phyloP scores from a whole-genome alignment of 2,888 invertebrate genomes.

The Celastrina argiolus region DNA sequence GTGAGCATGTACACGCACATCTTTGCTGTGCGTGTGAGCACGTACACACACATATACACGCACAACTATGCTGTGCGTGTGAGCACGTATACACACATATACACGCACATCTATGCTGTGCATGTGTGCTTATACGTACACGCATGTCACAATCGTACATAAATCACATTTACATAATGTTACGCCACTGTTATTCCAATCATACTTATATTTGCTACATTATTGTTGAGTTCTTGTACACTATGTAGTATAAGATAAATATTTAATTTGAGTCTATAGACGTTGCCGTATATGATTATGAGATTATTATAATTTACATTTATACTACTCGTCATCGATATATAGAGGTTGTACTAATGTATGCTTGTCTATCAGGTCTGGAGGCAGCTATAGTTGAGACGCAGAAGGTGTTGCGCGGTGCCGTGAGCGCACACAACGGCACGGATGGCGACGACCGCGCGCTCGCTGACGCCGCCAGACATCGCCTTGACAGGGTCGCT shows the following conservation, averaged over 20 bases:
- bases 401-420: constrained; percentile 75
- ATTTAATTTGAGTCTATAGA: too few relatives aligned
- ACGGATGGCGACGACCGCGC: constrained; percentile 40
- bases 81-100: not conserved
- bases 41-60: not conserved
- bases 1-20: not conserved
- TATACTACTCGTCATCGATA: too few relatives aligned
- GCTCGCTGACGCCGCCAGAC: constrained; percentile 41
- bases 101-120: not conserved
- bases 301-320: too few relatives aligned
- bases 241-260: too few relatives aligned
- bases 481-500: constrained; percentile 56
- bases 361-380: constrained; percentile 55
- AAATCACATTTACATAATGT: too few relatives aligned
- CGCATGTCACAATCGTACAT: too few relatives aligned
- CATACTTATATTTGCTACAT: too few relatives aligned
- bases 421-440: constrained; percentile 45
- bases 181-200: too few relatives aligned
- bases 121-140: not conserved
- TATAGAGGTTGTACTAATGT: too few relatives aligned
- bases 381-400: constrained; percentile 79
- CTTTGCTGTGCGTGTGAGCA: too few relatives aligned
- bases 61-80: not conserved
- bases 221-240: too few relatives aligned
- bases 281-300: too few relatives aligned